Percentiles rank a stretch among this genome's conserved stretches.
Evolutionary conservation across 2,113 vertebrate species (phyloP).

Genomic region (Myotis davidii): DNA sequence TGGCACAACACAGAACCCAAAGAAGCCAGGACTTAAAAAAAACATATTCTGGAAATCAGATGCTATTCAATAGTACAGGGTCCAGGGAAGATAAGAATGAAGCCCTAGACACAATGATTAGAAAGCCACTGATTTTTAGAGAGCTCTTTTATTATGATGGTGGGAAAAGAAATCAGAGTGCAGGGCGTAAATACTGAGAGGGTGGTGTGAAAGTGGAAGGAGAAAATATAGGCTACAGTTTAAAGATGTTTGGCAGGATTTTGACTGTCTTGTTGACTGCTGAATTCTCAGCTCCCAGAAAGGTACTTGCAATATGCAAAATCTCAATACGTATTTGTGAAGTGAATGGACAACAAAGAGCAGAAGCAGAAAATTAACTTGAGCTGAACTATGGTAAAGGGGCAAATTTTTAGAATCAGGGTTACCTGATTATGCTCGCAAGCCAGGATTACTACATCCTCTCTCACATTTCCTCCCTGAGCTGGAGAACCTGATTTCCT

Average conservation of each 20-base stretch:
- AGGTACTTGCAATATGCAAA: background rate
- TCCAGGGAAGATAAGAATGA: background rate
- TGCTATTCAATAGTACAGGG: background rate
- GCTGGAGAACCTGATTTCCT: background rate
- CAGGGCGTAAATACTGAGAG: background rate
- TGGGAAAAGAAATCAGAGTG: background rate
- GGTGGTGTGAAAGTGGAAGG: background rate
- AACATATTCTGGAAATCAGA: background rate
- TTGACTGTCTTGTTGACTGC: conserved; percentile 24
- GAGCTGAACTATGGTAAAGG: background rate
- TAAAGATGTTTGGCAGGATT: conserved; percentile 1
- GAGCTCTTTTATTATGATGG: background rate
- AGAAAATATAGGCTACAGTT: conserved; percentile 1
- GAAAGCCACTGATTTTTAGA: background rate
- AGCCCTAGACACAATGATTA: background rate
- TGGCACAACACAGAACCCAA: background rate
- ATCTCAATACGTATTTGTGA: background rate
- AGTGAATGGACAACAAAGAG: background rate
- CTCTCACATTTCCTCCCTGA: background rate
- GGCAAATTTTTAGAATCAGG: background rate
- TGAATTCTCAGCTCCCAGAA: background rate
- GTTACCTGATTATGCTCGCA: background rate
- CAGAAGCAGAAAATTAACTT: conserved; percentile 27
- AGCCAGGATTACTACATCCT: background rate
- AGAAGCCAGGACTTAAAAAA: background rate